These are phyloP conservation scores for Ptychoptera albimana DNA, from an alignment of 2,888 invertebrate species.

Conservation along the genomic window DNA sequence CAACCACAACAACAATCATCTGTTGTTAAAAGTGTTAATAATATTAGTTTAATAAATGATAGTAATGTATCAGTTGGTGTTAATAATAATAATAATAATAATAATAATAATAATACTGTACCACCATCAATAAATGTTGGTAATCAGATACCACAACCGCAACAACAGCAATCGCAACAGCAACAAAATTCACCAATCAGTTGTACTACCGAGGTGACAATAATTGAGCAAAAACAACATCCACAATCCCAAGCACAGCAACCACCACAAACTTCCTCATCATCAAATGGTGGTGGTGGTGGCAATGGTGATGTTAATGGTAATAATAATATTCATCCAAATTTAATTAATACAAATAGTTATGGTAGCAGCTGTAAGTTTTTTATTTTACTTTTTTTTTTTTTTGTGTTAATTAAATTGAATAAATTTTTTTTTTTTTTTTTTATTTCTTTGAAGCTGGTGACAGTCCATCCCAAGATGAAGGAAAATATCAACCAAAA, in stretches of 20 bases:
- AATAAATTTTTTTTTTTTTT: background rate
- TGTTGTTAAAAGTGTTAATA: background rate
- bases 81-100: background rate
- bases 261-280: conserved; percentile 4
- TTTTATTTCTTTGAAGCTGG: conserved; percentile 6
- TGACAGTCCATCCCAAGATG: conserved; percentile 9
- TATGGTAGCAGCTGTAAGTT: conserved; percentile 8
- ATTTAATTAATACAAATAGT: conserved; percentile 5
- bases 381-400: background rate
- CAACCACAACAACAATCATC: conserved; percentile 3
- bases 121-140: background rate
- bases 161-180: conserved; percentile 9
- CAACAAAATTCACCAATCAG: conserved; percentile 11
- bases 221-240: background rate
- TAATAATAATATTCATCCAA: conserved; percentile 4
- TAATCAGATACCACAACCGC: conserved; percentile 2
- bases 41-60: background rate
- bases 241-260: conserved; percentile 5
- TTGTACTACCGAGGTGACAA: too few species aligned
- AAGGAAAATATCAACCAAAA: background rate
- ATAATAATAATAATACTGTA: too few species aligned
- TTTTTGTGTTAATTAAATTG: background rate
- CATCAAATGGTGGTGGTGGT: too few species aligned
- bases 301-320: conserved; percentile 1
- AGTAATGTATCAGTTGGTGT: background rate